phyloP scores from a whole-genome alignment of 2,888 invertebrate species.

The Acrobasis suavella region DNA sequence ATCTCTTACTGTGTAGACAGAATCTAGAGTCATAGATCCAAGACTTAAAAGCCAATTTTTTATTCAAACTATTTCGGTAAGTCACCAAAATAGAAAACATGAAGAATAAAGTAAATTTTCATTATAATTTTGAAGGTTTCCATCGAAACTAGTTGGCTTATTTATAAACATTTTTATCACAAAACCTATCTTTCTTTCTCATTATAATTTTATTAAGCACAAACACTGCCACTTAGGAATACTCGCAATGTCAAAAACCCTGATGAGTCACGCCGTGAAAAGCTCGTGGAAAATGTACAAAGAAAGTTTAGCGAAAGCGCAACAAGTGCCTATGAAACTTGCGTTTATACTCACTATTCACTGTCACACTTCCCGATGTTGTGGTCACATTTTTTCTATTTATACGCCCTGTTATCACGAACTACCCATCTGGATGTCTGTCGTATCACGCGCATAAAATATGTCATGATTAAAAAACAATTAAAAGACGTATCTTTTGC shows the following conservation, averaged over 20 bases:
- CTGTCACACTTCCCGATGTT: slow-evolving; percentile 7
- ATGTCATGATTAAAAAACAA: slow-evolving; percentile 8
- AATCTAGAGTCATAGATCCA: neutral
- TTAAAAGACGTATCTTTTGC: neutral
- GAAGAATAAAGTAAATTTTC: too few species aligned
- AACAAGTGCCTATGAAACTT: slow-evolving; percentile 10
- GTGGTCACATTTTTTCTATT: slow-evolving; percentile 17
- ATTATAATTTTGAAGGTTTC: too few species aligned
- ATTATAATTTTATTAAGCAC: too few species aligned
- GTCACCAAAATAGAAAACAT: too few species aligned
- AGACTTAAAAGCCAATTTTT: too few species aligned
- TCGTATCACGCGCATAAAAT: slow-evolving; percentile 13
- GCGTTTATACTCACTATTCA: neutral
- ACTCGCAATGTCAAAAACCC: neutral
- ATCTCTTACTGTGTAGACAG: too few species aligned
- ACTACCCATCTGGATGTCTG: neutral
- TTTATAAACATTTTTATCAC: too few species aligned
- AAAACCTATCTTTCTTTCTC: too few species aligned
- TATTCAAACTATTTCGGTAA: too few species aligned
- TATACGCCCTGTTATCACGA: slow-evolving; percentile 15
- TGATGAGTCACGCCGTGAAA: neutral
- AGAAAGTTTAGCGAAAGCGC: neutral
- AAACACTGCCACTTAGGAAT: too few species aligned
- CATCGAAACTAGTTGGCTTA: too few species aligned
- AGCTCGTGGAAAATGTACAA: neutral